Percentiles rank a stretch among this genome's conserved stretches.
Evolutionary conservation across 2,888 invertebrate species (phyloP).

Genomic region (Leucophora obtusa): DNA sequence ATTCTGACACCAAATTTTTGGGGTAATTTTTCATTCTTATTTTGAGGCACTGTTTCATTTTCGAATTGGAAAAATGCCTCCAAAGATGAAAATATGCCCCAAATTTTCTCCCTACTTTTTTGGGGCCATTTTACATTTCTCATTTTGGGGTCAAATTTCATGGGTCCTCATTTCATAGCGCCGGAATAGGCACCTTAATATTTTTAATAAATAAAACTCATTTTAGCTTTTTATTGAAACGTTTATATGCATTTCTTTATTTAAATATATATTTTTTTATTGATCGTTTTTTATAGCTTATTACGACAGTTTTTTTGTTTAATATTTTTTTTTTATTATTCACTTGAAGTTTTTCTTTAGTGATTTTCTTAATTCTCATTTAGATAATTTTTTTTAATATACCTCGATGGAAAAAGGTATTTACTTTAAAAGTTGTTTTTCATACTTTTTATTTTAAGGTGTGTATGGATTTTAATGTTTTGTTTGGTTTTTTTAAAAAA

Average conservation of each 20-base stretch:
- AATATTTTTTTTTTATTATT: constrained; percentile 13
- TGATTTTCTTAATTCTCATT: constrained; percentile 33
- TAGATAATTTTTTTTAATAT: constrained; percentile 12
- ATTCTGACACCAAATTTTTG: too few species aligned
- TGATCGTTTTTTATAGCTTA: constrained; percentile 28
- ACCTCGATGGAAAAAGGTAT: constrained; percentile 7
- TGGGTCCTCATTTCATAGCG: too few species aligned
- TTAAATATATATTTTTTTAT: constrained; percentile 58
- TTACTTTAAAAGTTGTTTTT: constrained; percentile 11
- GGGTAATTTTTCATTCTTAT: too few species aligned
- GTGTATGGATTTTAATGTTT: constrained; percentile 7
- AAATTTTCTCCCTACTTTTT: too few species aligned
- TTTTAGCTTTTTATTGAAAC: constrained; percentile 55
- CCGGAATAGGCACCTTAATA: too few species aligned
- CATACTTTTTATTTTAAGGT: constrained; percentile 8
- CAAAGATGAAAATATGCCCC: too few species aligned
- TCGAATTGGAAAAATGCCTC: too few species aligned
- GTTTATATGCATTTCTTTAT: constrained; percentile 65
- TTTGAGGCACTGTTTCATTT: too few species aligned
- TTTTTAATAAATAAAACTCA: constrained; percentile 31
- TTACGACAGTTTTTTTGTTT: constrained; percentile 18
- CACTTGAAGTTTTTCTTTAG: constrained; percentile 32
- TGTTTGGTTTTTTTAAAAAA: constrained; percentile 37
- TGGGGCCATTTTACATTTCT: too few species aligned
- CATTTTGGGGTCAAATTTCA: too few species aligned